Percentiles rank a stretch among this genome's conserved stretches.
These are phyloP conservation scores for Vireo altiloquus DNA, from an alignment of 2,113 vertebrate species.

Conservation along the genomic window DNA sequence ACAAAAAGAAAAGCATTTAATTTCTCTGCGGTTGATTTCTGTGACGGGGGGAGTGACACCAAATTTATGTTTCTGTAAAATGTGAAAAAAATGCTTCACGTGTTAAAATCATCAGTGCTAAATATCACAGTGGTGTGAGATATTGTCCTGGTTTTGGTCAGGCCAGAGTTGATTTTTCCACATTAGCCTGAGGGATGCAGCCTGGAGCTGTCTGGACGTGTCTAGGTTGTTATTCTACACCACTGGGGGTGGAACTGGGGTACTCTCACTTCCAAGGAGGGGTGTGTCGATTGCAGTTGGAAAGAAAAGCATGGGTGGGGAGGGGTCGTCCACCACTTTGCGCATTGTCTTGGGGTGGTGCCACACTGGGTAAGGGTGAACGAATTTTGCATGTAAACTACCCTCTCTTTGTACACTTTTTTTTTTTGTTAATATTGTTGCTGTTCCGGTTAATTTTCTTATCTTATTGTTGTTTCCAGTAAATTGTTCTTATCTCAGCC, in stretches of 20 bases:
- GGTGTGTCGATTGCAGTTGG: no score
- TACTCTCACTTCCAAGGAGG: not conserved
- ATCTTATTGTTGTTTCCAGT: not conserved
- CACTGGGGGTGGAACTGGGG: accelerated
- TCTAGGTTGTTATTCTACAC: not conserved
- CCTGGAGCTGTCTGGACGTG: not conserved
- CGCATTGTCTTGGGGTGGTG: accelerated
- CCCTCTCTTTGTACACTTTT: not conserved
- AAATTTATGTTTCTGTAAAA: not conserved
- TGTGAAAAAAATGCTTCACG: not conserved
- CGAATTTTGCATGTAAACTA: not conserved
- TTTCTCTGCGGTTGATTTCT: not conserved
- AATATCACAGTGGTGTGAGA: not conserved
- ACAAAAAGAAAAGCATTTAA: not conserved
- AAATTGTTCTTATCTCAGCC: not conserved
- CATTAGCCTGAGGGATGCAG: not conserved
- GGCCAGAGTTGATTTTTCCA: not conserved
- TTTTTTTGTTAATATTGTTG: not conserved
- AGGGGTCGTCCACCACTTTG: not conserved
- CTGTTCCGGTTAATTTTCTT: not conserved
- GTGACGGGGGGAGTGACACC: not conserved
- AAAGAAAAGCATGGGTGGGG: not conserved
- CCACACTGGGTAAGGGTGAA: not conserved
- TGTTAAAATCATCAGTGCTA: not conserved
- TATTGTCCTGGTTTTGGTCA: not conserved